Conservation (phyloP, 2,113 vertebrate genomes). For the Ciconia stormi region DNA sequence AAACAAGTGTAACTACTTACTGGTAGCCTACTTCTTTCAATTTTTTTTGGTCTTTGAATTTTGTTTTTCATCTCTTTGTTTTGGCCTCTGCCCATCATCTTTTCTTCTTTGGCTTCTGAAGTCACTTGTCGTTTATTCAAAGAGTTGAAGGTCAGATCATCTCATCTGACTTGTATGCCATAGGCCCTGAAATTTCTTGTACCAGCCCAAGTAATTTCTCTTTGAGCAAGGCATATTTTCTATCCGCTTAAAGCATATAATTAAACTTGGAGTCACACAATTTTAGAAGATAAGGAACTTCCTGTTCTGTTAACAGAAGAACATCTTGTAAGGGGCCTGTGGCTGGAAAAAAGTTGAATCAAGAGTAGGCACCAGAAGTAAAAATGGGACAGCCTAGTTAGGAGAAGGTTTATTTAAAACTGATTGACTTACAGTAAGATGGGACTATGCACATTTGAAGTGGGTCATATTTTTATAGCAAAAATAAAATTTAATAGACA, state of each 20-base stretch:
- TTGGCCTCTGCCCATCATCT: not conserved
- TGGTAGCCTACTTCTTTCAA: not conserved
- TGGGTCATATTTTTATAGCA: not conserved
- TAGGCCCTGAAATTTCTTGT: conserved; percentile 1
- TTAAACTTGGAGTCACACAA: conserved; percentile 17
- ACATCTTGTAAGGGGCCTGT: not conserved
- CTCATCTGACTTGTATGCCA: not conserved
- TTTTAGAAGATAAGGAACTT: conserved; percentile 40
- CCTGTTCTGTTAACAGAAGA: conserved; percentile 22
- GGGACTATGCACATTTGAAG: not conserved
- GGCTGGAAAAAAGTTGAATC: not conserved
- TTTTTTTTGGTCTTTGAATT: not conserved
- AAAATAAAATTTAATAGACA: not conserved
- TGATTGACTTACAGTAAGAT: not conserved
- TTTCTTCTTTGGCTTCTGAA: not conserved
- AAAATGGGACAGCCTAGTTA: not conserved
- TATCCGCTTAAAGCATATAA: not conserved
- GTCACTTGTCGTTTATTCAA: not conserved
- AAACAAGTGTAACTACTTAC: not conserved
- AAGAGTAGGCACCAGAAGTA: not conserved
- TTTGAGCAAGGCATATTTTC: conserved; percentile 20
- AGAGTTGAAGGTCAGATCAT: not conserved
- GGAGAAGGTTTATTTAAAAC: not conserved
- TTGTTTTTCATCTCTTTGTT: not conserved
- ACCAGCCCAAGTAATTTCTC: conserved; percentile 18